Evolutionary conservation across 2,797 vertebrate species (phyloP), one percentile per base, ranked within the genome.

Genomic region (Spizella passerina): DNA sequence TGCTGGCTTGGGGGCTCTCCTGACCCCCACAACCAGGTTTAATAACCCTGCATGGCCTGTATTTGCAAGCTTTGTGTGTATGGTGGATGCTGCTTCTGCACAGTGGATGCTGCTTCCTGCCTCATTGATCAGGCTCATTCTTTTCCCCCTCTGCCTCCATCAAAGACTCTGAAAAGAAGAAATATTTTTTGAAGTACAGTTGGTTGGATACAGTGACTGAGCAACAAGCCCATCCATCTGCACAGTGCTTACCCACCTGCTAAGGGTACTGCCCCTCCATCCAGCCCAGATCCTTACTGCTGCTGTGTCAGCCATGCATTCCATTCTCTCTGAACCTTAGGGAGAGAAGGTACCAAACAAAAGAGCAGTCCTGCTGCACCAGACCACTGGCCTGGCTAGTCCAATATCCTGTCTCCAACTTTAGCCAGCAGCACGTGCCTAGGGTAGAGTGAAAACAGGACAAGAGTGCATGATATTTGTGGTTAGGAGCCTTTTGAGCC

Each of bases 11-110:
- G 57, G 50, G 83, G 92, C 75, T 91, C 41, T 79, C 44, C 93
- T 93, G 91, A 95, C 85, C 86, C 82, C 53, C 76, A 12, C 65
- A 69, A 68, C 70, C 66, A 88, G 84, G 81, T 91, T 94, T 79
- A 92, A 77, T 89, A 90, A 92, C 49, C 63, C 73, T 75, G 59
- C 72, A 2, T 65, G 88, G 77, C 88, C 38, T 60, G 43, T 79
- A 65, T 82, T 34, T 72, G 57, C 66, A 55, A 73, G 77, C 63
- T 75, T 64, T 69, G 12, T 49, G n/a, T 75, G 68, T 15, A 3
- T 32, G 36, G 75, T 82, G 34, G 86, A 66, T 79, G 43, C 82
- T 86, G 65, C 61, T 84, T 39, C 61, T 82, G 61, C 68, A 8
- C 21, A 27, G 83, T 61, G 43, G 77, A 47, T 75, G 24, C 81